Conservation (phyloP, 2,888 invertebrate genomes). For the Eugnorisma glareosa region DNA sequence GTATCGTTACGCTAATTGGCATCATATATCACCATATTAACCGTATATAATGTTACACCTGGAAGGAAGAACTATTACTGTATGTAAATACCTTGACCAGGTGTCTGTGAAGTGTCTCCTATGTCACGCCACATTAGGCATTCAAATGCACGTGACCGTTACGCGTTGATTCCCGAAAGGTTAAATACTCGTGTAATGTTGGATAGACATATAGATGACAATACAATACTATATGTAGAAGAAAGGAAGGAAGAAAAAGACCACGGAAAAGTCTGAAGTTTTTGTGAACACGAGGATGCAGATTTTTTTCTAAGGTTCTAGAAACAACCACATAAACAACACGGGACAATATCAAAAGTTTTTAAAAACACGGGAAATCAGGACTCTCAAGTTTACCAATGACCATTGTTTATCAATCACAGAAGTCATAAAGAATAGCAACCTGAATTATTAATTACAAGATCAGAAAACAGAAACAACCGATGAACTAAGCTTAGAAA, state of each 20-base stretch:
- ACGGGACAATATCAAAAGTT: neutral
- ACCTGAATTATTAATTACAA: neutral
- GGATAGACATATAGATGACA: neutral
- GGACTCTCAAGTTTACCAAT: neutral
- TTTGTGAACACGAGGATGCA: neutral
- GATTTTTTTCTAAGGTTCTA: neutral
- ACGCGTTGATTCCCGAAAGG: conserved; percentile 22
- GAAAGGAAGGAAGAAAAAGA: neutral
- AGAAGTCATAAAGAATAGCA: neutral
- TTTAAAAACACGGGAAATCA: neutral
- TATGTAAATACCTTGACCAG: conserved; percentile 43
- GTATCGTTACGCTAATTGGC: conserved; percentile 49
- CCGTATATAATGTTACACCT: conserved; percentile 36
- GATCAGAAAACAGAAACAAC: neutral
- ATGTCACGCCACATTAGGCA: conserved; percentile 45
- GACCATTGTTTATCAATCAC: neutral
- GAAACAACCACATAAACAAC: neutral
- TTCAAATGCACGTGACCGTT: conserved; percentile 39
- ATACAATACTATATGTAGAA: neutral
- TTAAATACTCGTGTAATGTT: conserved; percentile 13
- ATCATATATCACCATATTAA: conserved; percentile 40
- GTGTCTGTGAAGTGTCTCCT: conserved; percentile 49
- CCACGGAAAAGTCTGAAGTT: neutral
- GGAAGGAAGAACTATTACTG: conserved; percentile 39
- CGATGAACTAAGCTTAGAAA: neutral